These are phyloP conservation scores for Caenorhabditis plicata DNA, from an alignment of 2,888 invertebrate species.

Conservation along the genomic window DNA sequence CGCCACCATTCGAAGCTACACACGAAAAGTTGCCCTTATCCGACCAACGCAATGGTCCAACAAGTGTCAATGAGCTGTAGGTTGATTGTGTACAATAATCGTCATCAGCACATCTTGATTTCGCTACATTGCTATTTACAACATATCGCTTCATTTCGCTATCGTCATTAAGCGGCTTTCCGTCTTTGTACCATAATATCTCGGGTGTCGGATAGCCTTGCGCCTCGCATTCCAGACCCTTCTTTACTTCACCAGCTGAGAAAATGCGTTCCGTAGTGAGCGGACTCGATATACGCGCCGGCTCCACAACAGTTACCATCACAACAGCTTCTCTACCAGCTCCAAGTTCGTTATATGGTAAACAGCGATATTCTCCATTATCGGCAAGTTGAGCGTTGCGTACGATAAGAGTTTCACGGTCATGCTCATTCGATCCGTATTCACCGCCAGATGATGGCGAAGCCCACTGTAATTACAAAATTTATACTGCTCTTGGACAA, in stretches of 20 bases:
- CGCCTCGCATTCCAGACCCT: constrained; percentile 56
- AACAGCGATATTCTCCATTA: constrained; percentile 85
- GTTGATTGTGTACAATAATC: constrained; percentile 47
- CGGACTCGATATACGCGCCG: constrained; percentile 52
- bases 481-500: background rate
- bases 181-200: constrained; percentile 59
- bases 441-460: constrained; percentile 35
- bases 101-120: constrained; percentile 38
- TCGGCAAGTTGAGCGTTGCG: constrained; percentile 80
- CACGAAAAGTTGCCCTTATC: constrained; percentile 94
- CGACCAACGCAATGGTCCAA: constrained; percentile 75
- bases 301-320: constrained; percentile 72
- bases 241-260: constrained; percentile 41
- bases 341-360: constrained; percentile 83
- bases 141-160: constrained; percentile 7
- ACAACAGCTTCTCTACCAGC: constrained; percentile 75
- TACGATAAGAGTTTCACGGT: constrained; percentile 25
- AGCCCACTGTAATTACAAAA: constrained; percentile 25
- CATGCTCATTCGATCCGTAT: constrained; percentile 42
- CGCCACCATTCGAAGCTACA: constrained; percentile 79
- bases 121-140: constrained; percentile 3
- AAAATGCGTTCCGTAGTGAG: constrained; percentile 48
- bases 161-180: constrained; percentile 26
- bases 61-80: constrained; percentile 41
- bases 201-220: constrained; percentile 57